phyloP scores from a whole-genome alignment of 2,888 invertebrate species.

The Adelphocoris suturalis region DNA sequence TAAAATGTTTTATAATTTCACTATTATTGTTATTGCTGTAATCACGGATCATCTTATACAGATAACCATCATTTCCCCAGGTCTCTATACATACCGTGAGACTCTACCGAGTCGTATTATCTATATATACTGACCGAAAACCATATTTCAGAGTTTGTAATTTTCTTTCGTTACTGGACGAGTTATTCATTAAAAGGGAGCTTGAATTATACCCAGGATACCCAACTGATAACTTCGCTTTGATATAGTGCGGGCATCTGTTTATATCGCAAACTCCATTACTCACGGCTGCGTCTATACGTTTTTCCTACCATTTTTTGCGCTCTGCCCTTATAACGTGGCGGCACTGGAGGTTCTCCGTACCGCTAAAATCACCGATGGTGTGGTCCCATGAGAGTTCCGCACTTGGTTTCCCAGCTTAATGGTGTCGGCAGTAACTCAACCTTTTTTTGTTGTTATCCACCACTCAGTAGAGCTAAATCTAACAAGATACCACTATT shows the following conservation, averaged over 20 bases:
- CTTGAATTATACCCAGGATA: background rate
- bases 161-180: background rate
- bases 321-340: conserved; percentile 16
- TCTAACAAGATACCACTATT: conserved; percentile 44
- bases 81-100: too few relatives aligned
- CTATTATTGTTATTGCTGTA: too few relatives aligned
- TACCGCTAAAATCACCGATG: conserved; percentile 4
- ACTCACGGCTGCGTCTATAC: background rate
- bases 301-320: conserved; percentile 17
- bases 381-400: conserved; percentile 7
- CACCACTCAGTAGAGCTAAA: conserved; percentile 25
- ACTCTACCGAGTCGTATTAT: too few relatives aligned
- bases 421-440: conserved; percentile 39
- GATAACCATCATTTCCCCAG: too few relatives aligned
- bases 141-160: too few relatives aligned
- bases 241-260: conserved; percentile 60
- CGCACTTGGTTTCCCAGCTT: conserved; percentile 37
- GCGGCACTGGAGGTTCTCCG: background rate
- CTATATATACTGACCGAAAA: too few relatives aligned
- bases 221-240: conserved; percentile 55
- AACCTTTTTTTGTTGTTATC: conserved; percentile 28
- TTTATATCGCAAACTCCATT: conserved; percentile 48
- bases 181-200: background rate
- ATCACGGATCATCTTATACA: too few relatives aligned
- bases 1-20: too few relatives aligned